phyloP scores from a whole-genome alignment of 2,797 vertebrate genomes.

The Aphelocoma californica region DNA sequence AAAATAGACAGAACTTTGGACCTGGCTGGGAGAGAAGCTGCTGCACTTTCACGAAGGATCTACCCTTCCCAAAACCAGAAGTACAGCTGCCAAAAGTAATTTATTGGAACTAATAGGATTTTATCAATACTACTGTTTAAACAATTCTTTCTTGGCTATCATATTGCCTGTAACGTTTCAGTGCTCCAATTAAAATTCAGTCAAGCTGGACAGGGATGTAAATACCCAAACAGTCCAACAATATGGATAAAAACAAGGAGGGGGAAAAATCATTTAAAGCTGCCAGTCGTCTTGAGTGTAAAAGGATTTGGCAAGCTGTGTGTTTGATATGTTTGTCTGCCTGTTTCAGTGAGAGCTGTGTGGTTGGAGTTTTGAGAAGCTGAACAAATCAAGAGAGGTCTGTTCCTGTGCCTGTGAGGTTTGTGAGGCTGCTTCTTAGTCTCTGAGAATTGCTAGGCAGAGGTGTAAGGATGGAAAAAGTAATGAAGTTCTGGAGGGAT shows the following conservation, averaged over 20 bases:
- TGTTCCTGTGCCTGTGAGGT: not conserved
- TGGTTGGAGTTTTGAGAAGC: not conserved
- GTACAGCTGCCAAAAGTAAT: not conserved
- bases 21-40: not conserved
- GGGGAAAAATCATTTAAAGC: not conserved
- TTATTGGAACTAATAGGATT: not conserved
- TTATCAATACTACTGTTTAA: not conserved
- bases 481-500: not conserved
- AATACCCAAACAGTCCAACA: not conserved
- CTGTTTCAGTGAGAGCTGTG: not conserved
- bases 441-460: not conserved
- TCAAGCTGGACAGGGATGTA: not conserved
- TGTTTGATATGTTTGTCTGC: not conserved
- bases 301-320: not conserved
- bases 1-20: not conserved
- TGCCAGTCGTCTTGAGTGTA: not conserved
- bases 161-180: not conserved
- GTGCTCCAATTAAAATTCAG: not conserved
- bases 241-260: not conserved
- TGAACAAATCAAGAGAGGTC: not conserved
- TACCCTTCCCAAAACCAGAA: not conserved
- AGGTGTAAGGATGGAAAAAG: not conserved
- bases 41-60: not conserved
- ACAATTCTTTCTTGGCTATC: not conserved
- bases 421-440: not conserved